phyloP scores from a whole-genome alignment of 2,113 vertebrate species.

The Melierax canorus region DNA sequence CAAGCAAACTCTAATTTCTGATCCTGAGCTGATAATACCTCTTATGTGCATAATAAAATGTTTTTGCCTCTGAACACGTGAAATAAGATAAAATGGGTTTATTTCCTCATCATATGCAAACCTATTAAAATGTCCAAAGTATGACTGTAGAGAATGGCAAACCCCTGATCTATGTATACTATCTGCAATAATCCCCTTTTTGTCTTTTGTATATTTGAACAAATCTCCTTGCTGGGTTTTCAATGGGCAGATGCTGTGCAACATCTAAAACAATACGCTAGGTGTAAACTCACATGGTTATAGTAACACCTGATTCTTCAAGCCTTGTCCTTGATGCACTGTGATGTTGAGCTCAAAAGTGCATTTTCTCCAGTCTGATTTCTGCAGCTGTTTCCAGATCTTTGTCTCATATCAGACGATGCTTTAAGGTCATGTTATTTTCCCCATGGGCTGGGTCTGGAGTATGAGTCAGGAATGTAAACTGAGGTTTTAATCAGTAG shows the following conservation, averaged over 20 bases:
- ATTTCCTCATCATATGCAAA: background rate
- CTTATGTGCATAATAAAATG: background rate
- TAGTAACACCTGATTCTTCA: background rate
- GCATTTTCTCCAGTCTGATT: background rate
- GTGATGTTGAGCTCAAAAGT: background rate
- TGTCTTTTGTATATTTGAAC: background rate
- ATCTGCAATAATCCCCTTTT: background rate
- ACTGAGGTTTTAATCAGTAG: background rate
- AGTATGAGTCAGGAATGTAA: background rate
- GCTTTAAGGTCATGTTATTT: background rate
- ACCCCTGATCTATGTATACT: background rate
- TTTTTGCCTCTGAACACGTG: background rate
- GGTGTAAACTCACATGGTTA: background rate
- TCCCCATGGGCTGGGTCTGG: background rate
- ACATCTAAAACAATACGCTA: background rate
- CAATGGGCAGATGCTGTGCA: background rate
- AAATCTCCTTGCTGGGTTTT: background rate
- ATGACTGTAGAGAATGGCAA: background rate
- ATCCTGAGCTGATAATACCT: background rate
- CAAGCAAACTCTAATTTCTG: background rate
- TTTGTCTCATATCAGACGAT: background rate
- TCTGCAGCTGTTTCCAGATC: background rate
- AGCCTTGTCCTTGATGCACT: background rate
- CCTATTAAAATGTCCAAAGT: background rate
- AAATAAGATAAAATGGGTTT: background rate